Conservation (phyloP, 2,888 invertebrate genomes). For the Acanthosoma haemorrhoidale region DNA sequence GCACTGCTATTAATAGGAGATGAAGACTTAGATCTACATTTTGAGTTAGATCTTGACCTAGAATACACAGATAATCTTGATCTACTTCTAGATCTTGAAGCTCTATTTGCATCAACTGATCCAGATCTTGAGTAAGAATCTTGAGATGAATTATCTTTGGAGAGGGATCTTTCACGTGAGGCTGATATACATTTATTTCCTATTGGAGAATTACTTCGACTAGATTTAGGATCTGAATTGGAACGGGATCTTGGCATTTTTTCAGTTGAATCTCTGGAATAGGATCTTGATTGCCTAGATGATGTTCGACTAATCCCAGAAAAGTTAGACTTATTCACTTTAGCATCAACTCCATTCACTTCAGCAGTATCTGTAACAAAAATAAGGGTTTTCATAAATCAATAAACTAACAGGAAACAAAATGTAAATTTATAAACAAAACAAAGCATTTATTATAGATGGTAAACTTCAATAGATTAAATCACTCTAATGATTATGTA, state of each 20-base stretch:
- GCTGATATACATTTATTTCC: constrained; percentile 40
- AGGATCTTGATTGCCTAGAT: constrained; percentile 38
- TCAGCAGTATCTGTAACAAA: too few relatives aligned
- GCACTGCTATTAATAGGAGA: constrained; percentile 44
- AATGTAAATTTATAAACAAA: too few relatives aligned
- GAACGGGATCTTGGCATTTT: constrained; percentile 42
- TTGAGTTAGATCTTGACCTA: constrained; percentile 42
- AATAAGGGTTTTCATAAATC: too few relatives aligned
- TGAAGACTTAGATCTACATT: constrained; percentile 36
- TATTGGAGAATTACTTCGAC: constrained; percentile 41
- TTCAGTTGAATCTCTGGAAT: constrained; percentile 38
- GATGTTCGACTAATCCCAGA: neutral
- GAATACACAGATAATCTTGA: constrained; percentile 39
- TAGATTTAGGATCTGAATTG: constrained; percentile 39
- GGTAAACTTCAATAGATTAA: too few relatives aligned
- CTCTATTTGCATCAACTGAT: neutral
- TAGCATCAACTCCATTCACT: neutral
- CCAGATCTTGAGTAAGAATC: constrained; percentile 42
- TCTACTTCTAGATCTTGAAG: constrained; percentile 38
- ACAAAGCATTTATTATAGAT: too few relatives aligned
- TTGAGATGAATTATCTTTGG: constrained; percentile 34
- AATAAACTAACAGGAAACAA: too few relatives aligned
- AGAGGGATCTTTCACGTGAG: constrained; percentile 29
- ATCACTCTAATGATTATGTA: too few relatives aligned
- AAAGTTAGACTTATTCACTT: neutral